Conservation (phyloP, 2,888 invertebrate genomes). For the Zhuqinia jingwanae region DNA sequence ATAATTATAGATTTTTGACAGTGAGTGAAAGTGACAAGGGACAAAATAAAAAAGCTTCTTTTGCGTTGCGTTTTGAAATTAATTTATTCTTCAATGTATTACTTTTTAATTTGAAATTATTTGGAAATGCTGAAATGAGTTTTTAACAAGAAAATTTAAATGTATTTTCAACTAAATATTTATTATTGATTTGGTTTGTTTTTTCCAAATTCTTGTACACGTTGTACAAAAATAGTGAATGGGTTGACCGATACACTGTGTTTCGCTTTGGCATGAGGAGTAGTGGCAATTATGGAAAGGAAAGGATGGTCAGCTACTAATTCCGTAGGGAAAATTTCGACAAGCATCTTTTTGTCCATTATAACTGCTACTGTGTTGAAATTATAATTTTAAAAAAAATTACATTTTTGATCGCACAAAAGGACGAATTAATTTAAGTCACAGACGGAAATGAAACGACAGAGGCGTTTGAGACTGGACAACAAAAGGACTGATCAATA, state of each 20-base stretch:
- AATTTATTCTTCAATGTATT: background rate
- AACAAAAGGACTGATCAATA: background rate
- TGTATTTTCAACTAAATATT: too few relatives aligned
- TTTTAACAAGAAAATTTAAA: too few relatives aligned
- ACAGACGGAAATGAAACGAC: too few relatives aligned
- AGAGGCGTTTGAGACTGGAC: background rate
- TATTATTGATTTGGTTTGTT: too few relatives aligned
- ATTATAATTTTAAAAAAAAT: background rate
- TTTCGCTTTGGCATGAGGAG: background rate
- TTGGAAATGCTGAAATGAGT: too few relatives aligned
- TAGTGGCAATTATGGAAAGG: background rate
- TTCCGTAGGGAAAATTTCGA: background rate
- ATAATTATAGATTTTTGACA: too few relatives aligned
- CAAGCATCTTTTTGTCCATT: background rate
- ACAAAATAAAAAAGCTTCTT: too few relatives aligned
- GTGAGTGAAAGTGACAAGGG: too few relatives aligned
- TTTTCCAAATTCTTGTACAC: background rate
- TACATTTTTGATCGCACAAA: too few relatives aligned
- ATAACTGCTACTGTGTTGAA: background rate
- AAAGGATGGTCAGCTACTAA: constrained; percentile 3
- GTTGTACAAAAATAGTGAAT: background rate
- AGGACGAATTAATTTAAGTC: too few relatives aligned
- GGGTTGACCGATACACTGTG: background rate
- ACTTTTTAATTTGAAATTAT: too few relatives aligned
- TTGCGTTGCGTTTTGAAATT: too few relatives aligned